Evolutionary conservation across 2,113 vertebrate genomes (phyloP).

Genomic region (Albula glossodonta): DNA sequence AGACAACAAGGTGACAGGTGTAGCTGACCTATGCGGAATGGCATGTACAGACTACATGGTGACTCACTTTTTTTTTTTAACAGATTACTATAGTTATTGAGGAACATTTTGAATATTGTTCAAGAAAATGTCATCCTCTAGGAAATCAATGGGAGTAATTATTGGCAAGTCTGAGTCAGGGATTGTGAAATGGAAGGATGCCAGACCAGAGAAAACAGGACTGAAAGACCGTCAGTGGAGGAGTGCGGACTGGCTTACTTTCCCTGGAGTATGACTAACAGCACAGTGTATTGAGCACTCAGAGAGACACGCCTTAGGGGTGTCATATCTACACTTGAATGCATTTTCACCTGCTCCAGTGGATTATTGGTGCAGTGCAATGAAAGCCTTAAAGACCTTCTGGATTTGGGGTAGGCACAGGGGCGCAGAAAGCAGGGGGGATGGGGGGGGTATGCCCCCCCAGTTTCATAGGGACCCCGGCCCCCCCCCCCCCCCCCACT

Average conservation of each 20-base stretch:
- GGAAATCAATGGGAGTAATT: neutral
- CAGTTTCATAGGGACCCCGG: too few species aligned
- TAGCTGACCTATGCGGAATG: too few species aligned
- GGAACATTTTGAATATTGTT: neutral
- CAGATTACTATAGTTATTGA: neutral
- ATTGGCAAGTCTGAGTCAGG: neutral
- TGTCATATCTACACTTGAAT: constrained; percentile 19
- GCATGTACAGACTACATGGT: neutral
- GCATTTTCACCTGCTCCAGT: constrained; percentile 15
- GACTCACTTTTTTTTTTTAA: neutral
- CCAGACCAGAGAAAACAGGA: neutral
- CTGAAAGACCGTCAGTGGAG: neutral
- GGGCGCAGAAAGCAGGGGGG: too few species aligned
- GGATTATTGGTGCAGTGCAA: neutral
- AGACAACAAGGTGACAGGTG: too few species aligned
- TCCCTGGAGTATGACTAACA: constrained; percentile 30
- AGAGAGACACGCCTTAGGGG: constrained; percentile 1
- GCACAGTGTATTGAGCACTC: neutral
- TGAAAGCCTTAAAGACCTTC: constrained; percentile 13
- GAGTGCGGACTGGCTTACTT: neutral
- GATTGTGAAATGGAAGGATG: neutral
- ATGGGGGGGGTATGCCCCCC: too few species aligned
- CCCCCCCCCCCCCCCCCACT: too few species aligned
- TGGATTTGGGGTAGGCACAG: neutral
- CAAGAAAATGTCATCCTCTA: neutral